phyloP scores from a whole-genome alignment of 1,140 invertebrate genomes.

The Euura lappo region DNA sequence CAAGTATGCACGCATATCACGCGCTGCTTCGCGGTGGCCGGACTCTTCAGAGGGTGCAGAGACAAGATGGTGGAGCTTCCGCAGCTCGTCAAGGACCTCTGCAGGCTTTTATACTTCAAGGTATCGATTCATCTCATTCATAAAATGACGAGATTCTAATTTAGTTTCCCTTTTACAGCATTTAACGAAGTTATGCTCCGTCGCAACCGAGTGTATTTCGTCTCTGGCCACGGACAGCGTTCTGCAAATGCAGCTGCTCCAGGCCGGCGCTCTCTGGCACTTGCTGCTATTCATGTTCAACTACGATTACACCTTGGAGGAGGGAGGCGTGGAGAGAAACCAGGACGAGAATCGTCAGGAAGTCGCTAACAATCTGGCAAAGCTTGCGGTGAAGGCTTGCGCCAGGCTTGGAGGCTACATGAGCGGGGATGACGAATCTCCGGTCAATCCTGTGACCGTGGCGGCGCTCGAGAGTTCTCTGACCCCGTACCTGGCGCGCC shows the following conservation, averaged over 20 bases:
- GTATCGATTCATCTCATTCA: slow-evolving; percentile 56
- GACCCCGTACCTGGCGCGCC: slow-evolving; percentile 87
- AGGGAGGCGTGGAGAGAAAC: slow-evolving; percentile 89
- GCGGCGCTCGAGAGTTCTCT: slow-evolving; percentile 78
- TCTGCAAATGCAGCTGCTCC: slow-evolving; percentile 89
- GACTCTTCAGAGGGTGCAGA: slow-evolving; percentile 90
- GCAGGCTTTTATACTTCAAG: slow-evolving; percentile 88
- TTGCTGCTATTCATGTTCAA: slow-evolving; percentile 89
- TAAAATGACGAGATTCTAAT: slow-evolving; percentile 17
- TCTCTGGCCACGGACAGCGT: slow-evolving; percentile 80
- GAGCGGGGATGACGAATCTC: slow-evolving; percentile 67
- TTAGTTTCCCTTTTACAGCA: slow-evolving; percentile 65
- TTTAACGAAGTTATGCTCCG: slow-evolving; percentile 78
- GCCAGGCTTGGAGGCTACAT: slow-evolving; percentile 80
- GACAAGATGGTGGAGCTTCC: slow-evolving; percentile 88
- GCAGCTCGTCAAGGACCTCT: slow-evolving; percentile 86
- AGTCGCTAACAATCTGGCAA: slow-evolving; percentile 90
- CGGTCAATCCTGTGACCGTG: slow-evolving; percentile 71
- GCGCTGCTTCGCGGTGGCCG: slow-evolving; percentile 91
- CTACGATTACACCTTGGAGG: slow-evolving; percentile 97
- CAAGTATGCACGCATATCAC: slow-evolving; percentile 94
- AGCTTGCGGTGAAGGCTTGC: slow-evolving; percentile 84
- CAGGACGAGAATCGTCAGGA: slow-evolving; percentile 87
- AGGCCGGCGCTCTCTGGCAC: slow-evolving; percentile 93
- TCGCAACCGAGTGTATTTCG: slow-evolving; percentile 85